phyloP scores from a whole-genome alignment of 2,888 invertebrate genomes.

The Schizaphis graminum region DNA sequence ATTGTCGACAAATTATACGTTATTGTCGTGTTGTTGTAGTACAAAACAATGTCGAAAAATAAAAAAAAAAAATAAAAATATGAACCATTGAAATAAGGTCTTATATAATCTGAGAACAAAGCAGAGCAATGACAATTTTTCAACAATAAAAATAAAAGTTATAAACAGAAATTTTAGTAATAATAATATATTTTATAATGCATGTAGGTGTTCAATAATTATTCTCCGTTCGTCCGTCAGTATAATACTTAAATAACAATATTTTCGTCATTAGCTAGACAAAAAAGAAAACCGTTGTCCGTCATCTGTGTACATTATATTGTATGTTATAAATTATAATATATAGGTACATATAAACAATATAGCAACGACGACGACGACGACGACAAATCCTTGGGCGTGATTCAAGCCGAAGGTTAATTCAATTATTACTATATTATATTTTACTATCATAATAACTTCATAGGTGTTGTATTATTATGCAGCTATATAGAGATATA shows the following conservation, averaged over 20 bases:
- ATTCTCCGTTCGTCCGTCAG: slow-evolving; percentile 2
- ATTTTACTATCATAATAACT: slow-evolving; percentile 1
- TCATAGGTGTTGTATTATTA: not conserved
- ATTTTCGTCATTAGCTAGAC: not conserved
- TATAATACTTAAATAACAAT: not conserved
- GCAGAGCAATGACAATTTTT: not conserved
- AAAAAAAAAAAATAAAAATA: not conserved
- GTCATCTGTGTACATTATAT: not conserved
- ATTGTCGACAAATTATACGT: not conserved
- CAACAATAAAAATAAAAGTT: not conserved
- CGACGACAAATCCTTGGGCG: slow-evolving; percentile 39
- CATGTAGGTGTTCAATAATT: not conserved
- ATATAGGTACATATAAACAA: not conserved
- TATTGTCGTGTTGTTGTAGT: not conserved
- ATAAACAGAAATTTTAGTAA: not conserved
- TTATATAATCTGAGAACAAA: not conserved
- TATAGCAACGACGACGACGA: not conserved
- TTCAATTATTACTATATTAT: slow-evolving; percentile 46
- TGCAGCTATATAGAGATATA: not conserved
- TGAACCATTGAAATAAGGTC: not conserved
- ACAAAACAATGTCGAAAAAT: not conserved
- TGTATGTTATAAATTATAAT: not conserved
- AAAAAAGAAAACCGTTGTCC: slow-evolving; percentile 21
- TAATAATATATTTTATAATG: not conserved
- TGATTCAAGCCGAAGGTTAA: slow-evolving; percentile 47